A percentile compares a stretch with the other conserved stretches of the same genome.
These are phyloP conservation scores for Dicyrtoma fusca DNA, from an alignment of 2,888 invertebrate genomes.

Conservation along the genomic window DNA sequence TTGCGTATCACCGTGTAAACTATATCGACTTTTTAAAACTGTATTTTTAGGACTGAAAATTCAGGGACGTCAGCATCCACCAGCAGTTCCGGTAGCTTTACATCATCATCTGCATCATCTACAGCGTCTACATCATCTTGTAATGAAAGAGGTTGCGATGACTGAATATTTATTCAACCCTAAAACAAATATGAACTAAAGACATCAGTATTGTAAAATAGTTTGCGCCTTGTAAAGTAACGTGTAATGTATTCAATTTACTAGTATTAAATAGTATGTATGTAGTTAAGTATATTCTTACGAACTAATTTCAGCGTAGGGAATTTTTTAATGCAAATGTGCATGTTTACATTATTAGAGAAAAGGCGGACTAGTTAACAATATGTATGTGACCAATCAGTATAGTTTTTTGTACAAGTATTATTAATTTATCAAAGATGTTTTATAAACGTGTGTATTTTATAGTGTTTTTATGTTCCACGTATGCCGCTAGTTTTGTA, in stretches of 20 bases:
- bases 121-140: conserved; percentile 54
- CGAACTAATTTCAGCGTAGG: background rate
- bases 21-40: conserved; percentile 13
- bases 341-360: background rate
- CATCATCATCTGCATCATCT: conserved; percentile 55
- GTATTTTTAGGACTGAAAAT: conserved; percentile 52
- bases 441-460: background rate
- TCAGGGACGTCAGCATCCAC: conserved; percentile 56
- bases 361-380: too few relatives aligned
- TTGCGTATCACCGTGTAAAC: too few relatives aligned
- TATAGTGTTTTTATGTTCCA: conserved; percentile 7
- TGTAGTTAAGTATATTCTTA: background rate
- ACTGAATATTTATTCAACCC: background rate
- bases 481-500: background rate
- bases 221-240: conserved; percentile 28
- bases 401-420: too few relatives aligned
- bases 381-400: too few relatives aligned
- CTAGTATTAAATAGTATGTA: conserved; percentile 1
- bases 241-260: conserved; percentile 29
- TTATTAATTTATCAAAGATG: background rate
- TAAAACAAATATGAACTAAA: too few relatives aligned
- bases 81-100: conserved; percentile 56
- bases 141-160: conserved; percentile 46
- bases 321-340: background rate
- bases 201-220: conserved; percentile 17